Evolutionary conservation across 2,797 vertebrate species (phyloP).

Genomic region (Tragelaphus oryx): DNA sequence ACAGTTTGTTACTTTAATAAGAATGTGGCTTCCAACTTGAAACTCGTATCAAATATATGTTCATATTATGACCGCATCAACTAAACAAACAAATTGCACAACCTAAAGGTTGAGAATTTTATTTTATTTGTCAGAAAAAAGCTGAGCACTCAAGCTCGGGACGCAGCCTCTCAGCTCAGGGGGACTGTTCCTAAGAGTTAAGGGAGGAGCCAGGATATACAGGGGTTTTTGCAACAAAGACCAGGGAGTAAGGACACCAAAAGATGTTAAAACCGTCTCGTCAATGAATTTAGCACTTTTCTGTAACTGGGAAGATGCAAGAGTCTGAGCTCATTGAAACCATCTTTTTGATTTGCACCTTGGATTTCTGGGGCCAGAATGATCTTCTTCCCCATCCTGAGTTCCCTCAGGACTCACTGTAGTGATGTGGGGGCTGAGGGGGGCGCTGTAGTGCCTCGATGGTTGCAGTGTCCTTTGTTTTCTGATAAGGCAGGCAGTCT

Average conservation of each 20-base stretch:
- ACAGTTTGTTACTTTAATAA: neutral
- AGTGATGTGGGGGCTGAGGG: accelerated
- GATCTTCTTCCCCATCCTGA: neutral
- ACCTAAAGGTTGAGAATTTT: neutral
- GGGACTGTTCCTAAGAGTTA: neutral
- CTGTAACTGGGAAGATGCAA: neutral
- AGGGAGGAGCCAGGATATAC: neutral
- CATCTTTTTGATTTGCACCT: neutral
- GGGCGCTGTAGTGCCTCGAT: no score
- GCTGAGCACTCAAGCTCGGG: neutral
- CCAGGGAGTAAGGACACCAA: neutral
- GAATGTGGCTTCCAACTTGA: accelerated
- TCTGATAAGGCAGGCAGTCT: neutral
- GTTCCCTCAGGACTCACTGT: neutral
- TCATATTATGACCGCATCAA: accelerated
- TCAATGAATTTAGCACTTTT: neutral
- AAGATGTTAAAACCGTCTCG: neutral
- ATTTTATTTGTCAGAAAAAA: neutral
- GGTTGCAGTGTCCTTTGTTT: neutral
- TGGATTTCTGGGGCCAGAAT: neutral
- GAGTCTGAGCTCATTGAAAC: neutral
- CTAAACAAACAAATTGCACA: neutral
- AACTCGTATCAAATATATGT: accelerated
- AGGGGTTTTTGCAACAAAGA: neutral
- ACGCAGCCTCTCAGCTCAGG: neutral